Base-by-base conservation (phyloP, 1,140 invertebrate species). In the Camponotus pennsylvanicus region DNA sequence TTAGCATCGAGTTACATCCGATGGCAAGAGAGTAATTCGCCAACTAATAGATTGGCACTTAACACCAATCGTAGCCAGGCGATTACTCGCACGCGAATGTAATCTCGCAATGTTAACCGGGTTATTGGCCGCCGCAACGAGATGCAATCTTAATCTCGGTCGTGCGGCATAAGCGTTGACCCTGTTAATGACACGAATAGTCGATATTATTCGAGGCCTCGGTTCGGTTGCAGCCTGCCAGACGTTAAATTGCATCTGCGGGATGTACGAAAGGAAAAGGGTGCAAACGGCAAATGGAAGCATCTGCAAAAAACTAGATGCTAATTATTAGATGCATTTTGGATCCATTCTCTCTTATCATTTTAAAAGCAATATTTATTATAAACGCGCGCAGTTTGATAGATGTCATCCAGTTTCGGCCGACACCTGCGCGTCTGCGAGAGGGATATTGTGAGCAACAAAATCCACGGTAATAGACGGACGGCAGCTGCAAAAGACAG, bases 161-260 rank as follows among this genome's bases (percentile, higher is more conserved):
- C 76, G 82, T 69, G 59, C 76, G 61, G 57, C 76, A 85, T 71
- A 57, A 66, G 77, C 70, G 63, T 76, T 85, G 80, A 85, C 85
- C 87, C 77, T 86, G 67, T 88, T 86, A 86, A 86, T 37, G 85
- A 78, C 59, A 85, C 71, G 34, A 52, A 78, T 55, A 40, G 11
- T 49, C 49, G 73, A 32, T 63, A 45, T 15, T 64, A 78, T 85
- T 59, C 42, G 52, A 52, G 37, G 37, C 55, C 52, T 69, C n/a
- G 34, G 34, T 69, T 69, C 55, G 78, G 2, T 59, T 15, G 52
- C 52, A 34, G 27, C 1, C 40, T 42, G 52, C 27, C 52, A 34
- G 27, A 21, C 66, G 52, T 82, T 73, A 73, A 82, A 45, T 82
- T 82, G 40, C 40, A 15, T 59, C 37, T 34, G 49, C 66, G 55